Conservation (phyloP, 1,140 invertebrate species). For the Camponotus pennsylvanicus region DNA sequence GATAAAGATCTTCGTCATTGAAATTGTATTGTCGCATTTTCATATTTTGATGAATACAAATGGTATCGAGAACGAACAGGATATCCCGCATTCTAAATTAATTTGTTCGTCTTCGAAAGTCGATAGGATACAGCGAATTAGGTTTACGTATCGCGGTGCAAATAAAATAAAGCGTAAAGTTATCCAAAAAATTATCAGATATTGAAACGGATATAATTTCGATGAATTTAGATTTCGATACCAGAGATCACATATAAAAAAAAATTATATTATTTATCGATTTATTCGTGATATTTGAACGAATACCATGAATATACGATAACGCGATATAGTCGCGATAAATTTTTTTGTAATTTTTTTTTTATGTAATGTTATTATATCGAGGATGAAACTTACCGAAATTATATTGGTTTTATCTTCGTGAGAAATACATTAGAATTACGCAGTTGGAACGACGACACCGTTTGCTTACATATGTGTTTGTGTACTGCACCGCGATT, state of each 20-base stretch:
- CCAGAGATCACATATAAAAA: neutral
- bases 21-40: constrained; percentile 14
- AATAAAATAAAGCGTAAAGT: constrained; percentile 8
- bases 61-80: neutral
- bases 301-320: no score
- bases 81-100: neutral
- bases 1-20: neutral
- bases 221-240: constrained; percentile 33
- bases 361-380: neutral
- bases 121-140: neutral
- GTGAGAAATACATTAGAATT: neutral
- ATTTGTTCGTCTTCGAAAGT: constrained; percentile 27
- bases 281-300: neutral
- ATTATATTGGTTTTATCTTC: neutral
- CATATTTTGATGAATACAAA: constrained; percentile 4
- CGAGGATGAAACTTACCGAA: neutral
- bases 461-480: constrained; percentile 58
- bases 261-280: neutral
- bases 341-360: neutral
- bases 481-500: constrained; percentile 42
- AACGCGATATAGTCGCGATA: no score
- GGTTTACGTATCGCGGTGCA: neutral
- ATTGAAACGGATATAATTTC: constrained; percentile 30
- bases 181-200: neutral
- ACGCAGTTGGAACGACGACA: constrained; percentile 4